Evolutionary conservation across 2,888 invertebrate genomes (phyloP).

Genomic region (Dorcus hopei): DNA sequence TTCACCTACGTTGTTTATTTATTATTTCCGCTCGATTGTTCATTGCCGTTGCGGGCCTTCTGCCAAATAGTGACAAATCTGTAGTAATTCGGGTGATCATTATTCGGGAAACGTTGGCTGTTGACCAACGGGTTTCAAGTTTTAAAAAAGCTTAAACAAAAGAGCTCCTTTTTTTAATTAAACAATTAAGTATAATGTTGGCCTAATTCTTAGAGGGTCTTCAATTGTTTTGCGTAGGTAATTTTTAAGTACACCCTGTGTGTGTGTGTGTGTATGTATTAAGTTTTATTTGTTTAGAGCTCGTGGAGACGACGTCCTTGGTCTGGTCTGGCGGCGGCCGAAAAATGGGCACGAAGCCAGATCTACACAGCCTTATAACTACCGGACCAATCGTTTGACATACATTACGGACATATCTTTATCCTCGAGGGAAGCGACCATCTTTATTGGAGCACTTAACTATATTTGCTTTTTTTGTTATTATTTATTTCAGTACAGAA

Average conservation of each 20-base stretch:
- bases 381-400: constrained; percentile 30
- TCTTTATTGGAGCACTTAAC: constrained; percentile 27
- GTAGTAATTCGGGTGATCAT: too few species aligned
- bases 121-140: too few species aligned
- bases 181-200: too few species aligned
- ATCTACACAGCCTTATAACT: constrained; percentile 27
- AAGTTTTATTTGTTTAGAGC: constrained; percentile 27
- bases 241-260: constrained; percentile 15
- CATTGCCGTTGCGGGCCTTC: too few species aligned
- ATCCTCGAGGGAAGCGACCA: constrained; percentile 19
- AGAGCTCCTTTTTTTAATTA: too few species aligned
- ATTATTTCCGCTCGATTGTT: too few species aligned
- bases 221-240: too few species aligned
- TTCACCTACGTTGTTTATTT: too few species aligned
- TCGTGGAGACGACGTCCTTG: constrained; percentile 26
- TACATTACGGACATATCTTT: constrained; percentile 27
- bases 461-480: constrained; percentile 15
- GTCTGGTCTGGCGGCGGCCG: constrained; percentile 25
- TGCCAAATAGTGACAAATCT: too few species aligned
- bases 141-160: too few species aligned
- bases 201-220: too few species aligned
- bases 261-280: constrained; percentile 11
- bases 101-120: too few species aligned
- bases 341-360: constrained; percentile 32
- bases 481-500: constrained; percentile 10